These are phyloP conservation scores for Agrochola macilenta DNA, from an alignment of 2,888 invertebrate genomes.

Conservation along the genomic window DNA sequence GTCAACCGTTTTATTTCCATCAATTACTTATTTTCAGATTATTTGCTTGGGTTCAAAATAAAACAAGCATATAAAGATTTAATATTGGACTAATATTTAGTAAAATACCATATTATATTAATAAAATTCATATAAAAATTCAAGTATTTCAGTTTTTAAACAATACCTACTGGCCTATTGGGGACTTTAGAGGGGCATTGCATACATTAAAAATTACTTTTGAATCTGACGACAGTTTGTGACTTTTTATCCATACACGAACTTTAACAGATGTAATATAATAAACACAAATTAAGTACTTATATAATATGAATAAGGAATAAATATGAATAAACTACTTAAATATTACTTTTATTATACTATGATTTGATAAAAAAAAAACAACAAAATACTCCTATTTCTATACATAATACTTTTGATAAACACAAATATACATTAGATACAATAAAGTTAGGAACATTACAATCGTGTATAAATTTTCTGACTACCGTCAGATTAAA, in stretches of 20 bases:
- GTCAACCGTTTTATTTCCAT: too few relatives aligned
- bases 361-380: slow-evolving; percentile 27
- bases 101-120: slow-evolving; percentile 90
- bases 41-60: slow-evolving; percentile 72
- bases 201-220: slow-evolving; percentile 43
- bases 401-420: slow-evolving; percentile 26
- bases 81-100: slow-evolving; percentile 90
- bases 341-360: slow-evolving; percentile 19
- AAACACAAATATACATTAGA: slow-evolving; percentile 39
- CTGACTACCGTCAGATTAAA: slow-evolving; percentile 45
- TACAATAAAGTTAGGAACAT: slow-evolving; percentile 65
- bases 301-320: slow-evolving; percentile 52
- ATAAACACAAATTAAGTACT: slow-evolving; percentile 64
- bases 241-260: slow-evolving; percentile 54
- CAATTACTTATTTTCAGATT: too few relatives aligned
- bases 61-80: slow-evolving; percentile 86
- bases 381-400: slow-evolving; percentile 35
- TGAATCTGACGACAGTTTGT: slow-evolving; percentile 46
- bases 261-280: slow-evolving; percentile 38
- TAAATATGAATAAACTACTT: slow-evolving; percentile 54
- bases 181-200: slow-evolving; percentile 55
- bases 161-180: slow-evolving; percentile 80
- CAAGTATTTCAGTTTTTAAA: slow-evolving; percentile 89
- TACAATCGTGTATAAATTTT: slow-evolving; percentile 42
- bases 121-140: slow-evolving; percentile 90